Percentiles rank a stretch among this genome's conserved stretches.
These are phyloP conservation scores for Drosophila leontia DNA, from an alignment of 1,140 invertebrate species.

Conservation along the genomic window DNA sequence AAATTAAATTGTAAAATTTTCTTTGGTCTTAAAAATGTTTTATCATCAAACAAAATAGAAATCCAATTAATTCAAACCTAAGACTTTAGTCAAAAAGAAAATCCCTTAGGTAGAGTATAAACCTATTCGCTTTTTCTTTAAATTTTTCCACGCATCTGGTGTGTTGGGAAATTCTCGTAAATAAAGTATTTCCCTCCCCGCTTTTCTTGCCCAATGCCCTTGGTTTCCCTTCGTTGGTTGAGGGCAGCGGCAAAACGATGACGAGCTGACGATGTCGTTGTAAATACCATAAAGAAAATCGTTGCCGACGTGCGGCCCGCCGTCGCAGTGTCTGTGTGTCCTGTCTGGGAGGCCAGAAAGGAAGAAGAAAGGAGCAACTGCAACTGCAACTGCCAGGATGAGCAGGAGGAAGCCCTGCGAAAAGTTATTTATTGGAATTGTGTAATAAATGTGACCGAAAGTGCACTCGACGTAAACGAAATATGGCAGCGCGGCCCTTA, in stretches of 20 bases:
- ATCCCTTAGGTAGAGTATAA: not conserved
- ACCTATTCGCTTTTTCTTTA: not conserved
- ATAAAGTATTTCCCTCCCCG: slow-evolving; percentile 28
- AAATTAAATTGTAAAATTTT: not conserved
- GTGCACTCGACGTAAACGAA: slow-evolving; percentile 76
- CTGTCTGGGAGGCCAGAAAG: slow-evolving; percentile 29
- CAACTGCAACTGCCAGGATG: slow-evolving; percentile 34
- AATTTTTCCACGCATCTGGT: not conserved
- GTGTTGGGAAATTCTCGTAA: slow-evolving; percentile 39
- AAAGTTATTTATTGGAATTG: slow-evolving; percentile 82
- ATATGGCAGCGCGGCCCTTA: slow-evolving; percentile 40
- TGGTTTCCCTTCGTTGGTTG: slow-evolving; percentile 41
- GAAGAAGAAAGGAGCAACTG: slow-evolving; percentile 10
- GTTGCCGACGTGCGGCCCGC: slow-evolving; percentile 56
- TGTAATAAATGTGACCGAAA: slow-evolving; percentile 79
- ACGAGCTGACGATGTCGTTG: slow-evolving; percentile 79
- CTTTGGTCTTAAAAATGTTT: not conserved
- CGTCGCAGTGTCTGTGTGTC: slow-evolving; percentile 5
- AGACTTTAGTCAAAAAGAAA: not conserved
- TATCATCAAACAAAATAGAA: too few species aligned
- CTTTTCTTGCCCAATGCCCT: not conserved
- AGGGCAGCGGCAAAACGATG: slow-evolving; percentile 65
- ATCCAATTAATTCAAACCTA: not conserved
- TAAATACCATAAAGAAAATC: slow-evolving; percentile 79
- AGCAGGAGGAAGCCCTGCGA: slow-evolving; percentile 53